phyloP scores from a whole-genome alignment of 2,888 invertebrate genomes.

The Anthrax anthrax region DNA sequence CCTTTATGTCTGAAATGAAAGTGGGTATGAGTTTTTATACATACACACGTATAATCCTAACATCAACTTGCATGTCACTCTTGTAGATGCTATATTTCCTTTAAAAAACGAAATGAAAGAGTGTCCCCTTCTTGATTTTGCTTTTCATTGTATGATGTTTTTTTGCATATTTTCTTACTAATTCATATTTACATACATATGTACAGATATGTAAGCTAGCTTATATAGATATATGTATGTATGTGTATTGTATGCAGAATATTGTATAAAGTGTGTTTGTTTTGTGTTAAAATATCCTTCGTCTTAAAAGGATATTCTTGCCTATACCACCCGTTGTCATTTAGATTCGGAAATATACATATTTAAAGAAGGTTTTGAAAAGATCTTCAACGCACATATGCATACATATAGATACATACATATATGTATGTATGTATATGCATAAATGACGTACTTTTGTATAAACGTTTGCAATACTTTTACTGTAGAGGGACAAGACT shows the following conservation, averaged over 20 bases:
- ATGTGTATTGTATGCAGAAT: background rate
- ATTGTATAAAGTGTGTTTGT: background rate
- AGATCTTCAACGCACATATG: no score
- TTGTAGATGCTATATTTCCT: slow-evolving; percentile 5
- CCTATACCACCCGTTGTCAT: slow-evolving; percentile 10
- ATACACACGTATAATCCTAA: slow-evolving; percentile 8
- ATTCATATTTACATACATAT: background rate
- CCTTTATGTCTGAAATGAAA: background rate
- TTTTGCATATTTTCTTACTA: background rate
- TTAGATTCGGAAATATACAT: slow-evolving; percentile 7
- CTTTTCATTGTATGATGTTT: background rate
- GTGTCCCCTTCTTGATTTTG: background rate
- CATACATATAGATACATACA: no score
- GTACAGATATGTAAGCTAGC: background rate
- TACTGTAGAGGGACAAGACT: no score
- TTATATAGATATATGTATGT: no score
- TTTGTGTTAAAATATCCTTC: background rate
- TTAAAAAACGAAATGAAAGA: slow-evolving; percentile 1
- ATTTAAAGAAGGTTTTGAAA: slow-evolving; percentile 7
- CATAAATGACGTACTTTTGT: no score
- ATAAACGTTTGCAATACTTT: no score
- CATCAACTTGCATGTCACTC: slow-evolving; percentile 9
- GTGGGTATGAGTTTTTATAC: slow-evolving; percentile 3
- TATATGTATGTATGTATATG: no score
- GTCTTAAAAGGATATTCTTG: slow-evolving; percentile 8